Percentiles rank a stretch among this genome's conserved stretches.
Conservation (phyloP, 1,140 invertebrate genomes). For the Belonocnema kinseyi region DNA sequence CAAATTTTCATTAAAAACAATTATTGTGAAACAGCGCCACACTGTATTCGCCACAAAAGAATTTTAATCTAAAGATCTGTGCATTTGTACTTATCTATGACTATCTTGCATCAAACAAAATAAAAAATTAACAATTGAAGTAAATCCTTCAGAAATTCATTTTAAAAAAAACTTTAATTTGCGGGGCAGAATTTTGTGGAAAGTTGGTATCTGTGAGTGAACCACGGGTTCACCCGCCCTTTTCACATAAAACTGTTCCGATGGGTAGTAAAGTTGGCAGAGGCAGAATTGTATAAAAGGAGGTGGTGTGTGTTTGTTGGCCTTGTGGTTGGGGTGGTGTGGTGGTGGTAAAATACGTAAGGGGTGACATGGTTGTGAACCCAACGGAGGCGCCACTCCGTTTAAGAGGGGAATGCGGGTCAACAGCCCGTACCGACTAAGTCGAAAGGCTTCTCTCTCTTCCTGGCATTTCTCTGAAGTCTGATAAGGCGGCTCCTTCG, state of each 20-base stretch:
- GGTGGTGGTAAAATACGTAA: neutral
- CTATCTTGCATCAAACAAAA: no score
- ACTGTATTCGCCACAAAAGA: no score
- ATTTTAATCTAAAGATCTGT: no score
- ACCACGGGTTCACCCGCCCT: neutral
- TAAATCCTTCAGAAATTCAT: no score
- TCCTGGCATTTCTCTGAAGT: constrained; percentile 39
- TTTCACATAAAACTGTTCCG: constrained; percentile 22
- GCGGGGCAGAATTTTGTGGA: no score
- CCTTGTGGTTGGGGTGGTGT: neutral
- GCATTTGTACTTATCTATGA: no score
- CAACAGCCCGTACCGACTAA: constrained; percentile 42
- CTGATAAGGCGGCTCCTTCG: constrained; percentile 41
- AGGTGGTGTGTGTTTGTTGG: neutral
- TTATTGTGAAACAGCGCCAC: no score
- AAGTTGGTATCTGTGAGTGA: no score
- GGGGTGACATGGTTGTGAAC: constrained; percentile 18
- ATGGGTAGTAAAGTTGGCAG: constrained; percentile 29
- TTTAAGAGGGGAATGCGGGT: constrained; percentile 50
- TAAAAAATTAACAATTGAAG: no score
- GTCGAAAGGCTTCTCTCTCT: constrained; percentile 21
- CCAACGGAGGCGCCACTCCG: constrained; percentile 36
- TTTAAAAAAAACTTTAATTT: no score
- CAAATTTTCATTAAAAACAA: no score
- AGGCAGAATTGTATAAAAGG: constrained; percentile 45